phyloP scores from a whole-genome alignment of 2,888 invertebrate species.

The Cosmorhoe ocellata region DNA sequence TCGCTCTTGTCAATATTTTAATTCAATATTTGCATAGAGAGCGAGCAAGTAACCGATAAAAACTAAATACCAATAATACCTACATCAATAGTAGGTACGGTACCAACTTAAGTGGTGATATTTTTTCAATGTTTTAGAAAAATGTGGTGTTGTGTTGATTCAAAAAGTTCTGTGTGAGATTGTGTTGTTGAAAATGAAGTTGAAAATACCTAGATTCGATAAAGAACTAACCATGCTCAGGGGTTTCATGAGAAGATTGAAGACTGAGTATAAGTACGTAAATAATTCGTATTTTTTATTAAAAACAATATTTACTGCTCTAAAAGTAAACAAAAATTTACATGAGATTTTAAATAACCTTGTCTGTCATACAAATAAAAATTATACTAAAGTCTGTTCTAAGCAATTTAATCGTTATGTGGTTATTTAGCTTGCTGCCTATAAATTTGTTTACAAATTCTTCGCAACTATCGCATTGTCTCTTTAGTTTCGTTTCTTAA shows the following conservation, averaged over 20 bases:
- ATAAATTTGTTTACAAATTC: background rate
- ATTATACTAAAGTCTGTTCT: too few relatives aligned
- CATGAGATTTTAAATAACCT: too few relatives aligned
- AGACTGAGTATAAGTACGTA: constrained; percentile 39
- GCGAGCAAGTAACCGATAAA: constrained; percentile 38
- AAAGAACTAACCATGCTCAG: constrained; percentile 45
- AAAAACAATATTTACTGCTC: too few relatives aligned
- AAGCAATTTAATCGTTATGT: too few relatives aligned
- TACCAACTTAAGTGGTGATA: too few relatives aligned
- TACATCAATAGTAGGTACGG: background rate
- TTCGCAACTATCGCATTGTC: too few relatives aligned
- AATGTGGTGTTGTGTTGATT: too few relatives aligned
- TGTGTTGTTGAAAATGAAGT: constrained; percentile 52
- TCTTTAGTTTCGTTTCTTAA: too few relatives aligned
- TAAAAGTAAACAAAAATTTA: too few relatives aligned
- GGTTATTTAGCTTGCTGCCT: background rate
- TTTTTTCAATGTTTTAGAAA: too few relatives aligned
- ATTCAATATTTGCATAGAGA: constrained; percentile 63
- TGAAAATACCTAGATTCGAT: constrained; percentile 43
- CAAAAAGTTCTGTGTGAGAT: background rate
- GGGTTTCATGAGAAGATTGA: constrained; percentile 48
- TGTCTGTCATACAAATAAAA: too few relatives aligned
- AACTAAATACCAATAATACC: background rate
- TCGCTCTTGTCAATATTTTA: constrained; percentile 62
- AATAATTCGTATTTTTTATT: too few relatives aligned